A percentile compares a stretch with the other conserved stretches of the same genome.
These are phyloP conservation scores for Hydrozoanthus tunicans DNA, from an alignment of 64 coral and sea anemone species.

Conservation along the genomic window DNA sequence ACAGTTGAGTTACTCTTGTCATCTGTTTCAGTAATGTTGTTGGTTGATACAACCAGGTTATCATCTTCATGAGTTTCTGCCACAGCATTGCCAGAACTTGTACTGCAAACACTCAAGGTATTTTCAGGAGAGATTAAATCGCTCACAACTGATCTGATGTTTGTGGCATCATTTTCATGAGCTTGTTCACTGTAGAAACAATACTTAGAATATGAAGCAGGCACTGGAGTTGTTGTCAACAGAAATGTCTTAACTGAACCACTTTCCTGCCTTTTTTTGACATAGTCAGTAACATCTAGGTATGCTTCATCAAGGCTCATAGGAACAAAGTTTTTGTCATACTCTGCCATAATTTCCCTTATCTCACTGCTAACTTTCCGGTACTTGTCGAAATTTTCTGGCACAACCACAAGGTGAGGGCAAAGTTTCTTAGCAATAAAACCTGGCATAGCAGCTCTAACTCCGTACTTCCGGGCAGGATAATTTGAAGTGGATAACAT, in stretches of 20 bases:
- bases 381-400: conserved; percentile 84
- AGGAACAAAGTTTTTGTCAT: conserved; percentile 83
- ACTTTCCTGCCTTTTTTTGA: conserved; percentile 63
- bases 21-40: neutral
- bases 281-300: conserved; percentile 88
- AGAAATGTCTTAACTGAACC: conserved; percentile 46
- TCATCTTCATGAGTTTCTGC: neutral
- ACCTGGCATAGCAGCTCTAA: conserved; percentile 96
- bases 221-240: neutral
- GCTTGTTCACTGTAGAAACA: neutral
- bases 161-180: neutral
- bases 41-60: neutral
- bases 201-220: neutral
- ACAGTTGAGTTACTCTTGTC: neutral
- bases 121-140: neutral
- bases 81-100: neutral
- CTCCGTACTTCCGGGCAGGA: conserved; percentile 80
- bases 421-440: conserved; percentile 99
- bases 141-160: neutral
- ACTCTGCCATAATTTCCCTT: conserved; percentile 74
- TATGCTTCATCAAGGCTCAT: conserved; percentile 98
- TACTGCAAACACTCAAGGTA: neutral
- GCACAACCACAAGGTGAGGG: conserved; percentile 84
- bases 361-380: conserved; percentile 72
- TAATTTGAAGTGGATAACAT: conserved; percentile 99